phyloP scores from a whole-genome alignment of 1,140 invertebrate species.

The Schlechtendalia chinensis region DNA sequence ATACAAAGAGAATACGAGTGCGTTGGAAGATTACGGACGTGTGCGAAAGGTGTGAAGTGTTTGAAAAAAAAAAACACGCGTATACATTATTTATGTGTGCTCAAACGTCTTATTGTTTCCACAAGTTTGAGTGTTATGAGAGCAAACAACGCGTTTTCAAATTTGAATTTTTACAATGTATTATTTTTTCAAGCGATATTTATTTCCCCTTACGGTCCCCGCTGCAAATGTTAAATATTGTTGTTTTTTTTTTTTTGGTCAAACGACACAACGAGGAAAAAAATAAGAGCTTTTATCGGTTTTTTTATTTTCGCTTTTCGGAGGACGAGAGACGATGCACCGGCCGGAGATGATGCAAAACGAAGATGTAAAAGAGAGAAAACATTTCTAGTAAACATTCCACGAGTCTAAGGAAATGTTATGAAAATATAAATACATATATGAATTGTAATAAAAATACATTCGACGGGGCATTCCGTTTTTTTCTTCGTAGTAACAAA shows the following conservation, averaged over 20 bases:
- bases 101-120: background rate
- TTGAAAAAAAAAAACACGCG: conserved; percentile 6
- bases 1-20: conserved; percentile 24
- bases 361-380: background rate
- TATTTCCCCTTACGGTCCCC: background rate
- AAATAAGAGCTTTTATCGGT: conserved; percentile 29
- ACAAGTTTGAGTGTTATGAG: background rate
- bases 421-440: background rate
- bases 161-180: conserved; percentile 42
- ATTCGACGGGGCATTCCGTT: too few relatives aligned
- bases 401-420: background rate
- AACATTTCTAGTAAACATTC: background rate
- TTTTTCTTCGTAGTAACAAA: too few relatives aligned
- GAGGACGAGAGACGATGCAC: background rate
- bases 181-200: conserved; percentile 41
- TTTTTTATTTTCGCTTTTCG: conserved; percentile 3
- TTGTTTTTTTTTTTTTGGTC: conserved; percentile 43
- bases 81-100: background rate
- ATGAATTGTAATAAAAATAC: background rate
- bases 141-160: conserved; percentile 27
- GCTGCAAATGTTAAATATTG: conserved; percentile 22
- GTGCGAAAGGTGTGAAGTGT: conserved; percentile 4
- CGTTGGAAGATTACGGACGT: conserved; percentile 34
- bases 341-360: background rate
- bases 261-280: conserved; percentile 7